Conservation (phyloP, 64 coral and sea anemone genomes). For the Stylophora pistillata region DNA sequence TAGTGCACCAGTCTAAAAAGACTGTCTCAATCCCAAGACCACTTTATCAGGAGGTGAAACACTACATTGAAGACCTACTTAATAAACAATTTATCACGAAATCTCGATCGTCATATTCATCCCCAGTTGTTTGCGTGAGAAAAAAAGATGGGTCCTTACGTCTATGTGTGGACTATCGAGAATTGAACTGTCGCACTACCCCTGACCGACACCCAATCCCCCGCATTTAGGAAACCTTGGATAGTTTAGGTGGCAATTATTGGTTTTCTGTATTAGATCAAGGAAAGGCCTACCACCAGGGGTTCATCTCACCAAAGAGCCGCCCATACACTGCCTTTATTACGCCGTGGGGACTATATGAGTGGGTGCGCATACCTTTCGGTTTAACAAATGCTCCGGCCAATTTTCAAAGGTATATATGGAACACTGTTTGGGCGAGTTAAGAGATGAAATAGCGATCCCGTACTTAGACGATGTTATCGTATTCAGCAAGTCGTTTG, state of each 20-base stretch:
- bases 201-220: background rate
- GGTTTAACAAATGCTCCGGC: slow-evolving; percentile 33
- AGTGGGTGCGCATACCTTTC: background rate
- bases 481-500: background rate
- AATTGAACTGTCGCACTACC: background rate
- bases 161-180: slow-evolving; percentile 21
- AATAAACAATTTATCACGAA: no score
- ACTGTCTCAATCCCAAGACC: no score
- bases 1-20: no score
- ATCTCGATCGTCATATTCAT: slow-evolving; percentile 11
- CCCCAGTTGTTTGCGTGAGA: slow-evolving; percentile 3
- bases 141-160: slow-evolving; percentile 23
- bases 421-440: no score
- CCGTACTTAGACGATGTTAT: background rate
- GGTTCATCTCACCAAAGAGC: background rate
- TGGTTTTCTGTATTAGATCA: background rate
- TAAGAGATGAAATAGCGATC: no score
- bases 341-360: background rate
- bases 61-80: background rate
- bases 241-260: background rate
- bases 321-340: no score
- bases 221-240: background rate
- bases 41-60: slow-evolving; percentile 21
- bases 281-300: background rate
- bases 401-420: no score